Base-by-base conservation (phyloP, 2,113 vertebrate species). In the Ptilonorhynchus violaceus region DNA sequence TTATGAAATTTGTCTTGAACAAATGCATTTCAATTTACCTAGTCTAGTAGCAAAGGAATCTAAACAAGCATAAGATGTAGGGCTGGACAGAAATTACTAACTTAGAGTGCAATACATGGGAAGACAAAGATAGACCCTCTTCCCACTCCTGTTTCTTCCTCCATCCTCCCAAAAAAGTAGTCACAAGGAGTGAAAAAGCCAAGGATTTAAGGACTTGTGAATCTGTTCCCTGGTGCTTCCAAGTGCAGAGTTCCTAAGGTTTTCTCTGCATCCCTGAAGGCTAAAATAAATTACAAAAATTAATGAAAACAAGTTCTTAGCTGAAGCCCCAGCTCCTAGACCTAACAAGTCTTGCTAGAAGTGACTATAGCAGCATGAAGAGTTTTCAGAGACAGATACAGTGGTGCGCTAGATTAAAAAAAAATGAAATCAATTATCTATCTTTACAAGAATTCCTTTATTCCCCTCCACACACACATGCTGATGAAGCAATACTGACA, bases 1-100 rank as follows among this genome's bases (percentile, higher is more conserved):
- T 95, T 95, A 93, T 7, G 59, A 96, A 92, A 93, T 73, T 77
- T 64, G 11, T 58, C 59, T 52, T 90, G 22, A 85, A 92, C 63
- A 80, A 93, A 78, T 67, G 67, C 47, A 94, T 67, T 50, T 30
- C 50, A 74, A 16, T 90, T 80, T 80, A 94, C 52, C 30, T 67
- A 55, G 15, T 49, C 53, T 76, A 17, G 33, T 47, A 76, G 68
- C 44, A 88, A 80, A 92, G 37, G 47, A 77, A 90, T 67, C 47
- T 80, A 74, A 80, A 37, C 42, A 68, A 76, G 59, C 15, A 5
- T 23, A 64, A 73, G 46, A 87, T 28, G 20, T 50, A 94, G 28
- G n/a, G 46, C n/a, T 41, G 50, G 52, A 41, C 58, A 82, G 75
- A 91, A 93, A 77, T 69, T 39, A n/a, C n/a, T 58, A 84, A 73